phyloP scores from a whole-genome alignment of 2,113 vertebrate species.

The Lophura nycthemera region DNA sequence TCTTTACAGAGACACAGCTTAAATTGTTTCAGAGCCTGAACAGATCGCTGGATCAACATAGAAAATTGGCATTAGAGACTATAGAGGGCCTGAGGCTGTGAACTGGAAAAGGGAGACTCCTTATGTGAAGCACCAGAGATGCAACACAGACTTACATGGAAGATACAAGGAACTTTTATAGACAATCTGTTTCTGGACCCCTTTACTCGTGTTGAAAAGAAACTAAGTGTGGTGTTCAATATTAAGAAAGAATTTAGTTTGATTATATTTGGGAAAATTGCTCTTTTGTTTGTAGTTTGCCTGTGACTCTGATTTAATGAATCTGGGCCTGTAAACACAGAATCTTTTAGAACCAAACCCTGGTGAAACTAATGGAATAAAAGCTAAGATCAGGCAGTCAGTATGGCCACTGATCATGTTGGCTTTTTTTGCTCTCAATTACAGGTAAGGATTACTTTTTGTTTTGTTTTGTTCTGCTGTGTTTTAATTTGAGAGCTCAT shows the following conservation, averaged over 20 bases:
- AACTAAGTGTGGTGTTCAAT: neutral
- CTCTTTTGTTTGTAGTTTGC: neutral
- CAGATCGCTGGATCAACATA: neutral
- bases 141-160: neutral
- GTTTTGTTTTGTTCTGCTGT: neutral
- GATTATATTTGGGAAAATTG: accelerated
- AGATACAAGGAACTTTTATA: neutral
- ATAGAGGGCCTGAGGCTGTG: neutral
- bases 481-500: neutral
- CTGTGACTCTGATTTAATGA: neutral
- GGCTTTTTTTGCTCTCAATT: neutral
- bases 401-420: neutral
- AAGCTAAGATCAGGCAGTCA: neutral
- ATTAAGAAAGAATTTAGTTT: neutral
- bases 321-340: neutral
- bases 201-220: neutral
- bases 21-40: neutral
- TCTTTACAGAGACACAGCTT: neutral
- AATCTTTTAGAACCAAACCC: neutral
- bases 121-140: neutral
- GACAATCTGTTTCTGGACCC: neutral
- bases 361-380: neutral
- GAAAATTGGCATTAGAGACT: neutral
- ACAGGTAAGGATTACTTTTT: neutral
- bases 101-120: neutral